A percentile compares a stretch with the other conserved stretches of the same genome.
These are phyloP conservation scores for Campoplex capitator DNA, from an alignment of 2,888 invertebrate genomes.

Conservation along the genomic window DNA sequence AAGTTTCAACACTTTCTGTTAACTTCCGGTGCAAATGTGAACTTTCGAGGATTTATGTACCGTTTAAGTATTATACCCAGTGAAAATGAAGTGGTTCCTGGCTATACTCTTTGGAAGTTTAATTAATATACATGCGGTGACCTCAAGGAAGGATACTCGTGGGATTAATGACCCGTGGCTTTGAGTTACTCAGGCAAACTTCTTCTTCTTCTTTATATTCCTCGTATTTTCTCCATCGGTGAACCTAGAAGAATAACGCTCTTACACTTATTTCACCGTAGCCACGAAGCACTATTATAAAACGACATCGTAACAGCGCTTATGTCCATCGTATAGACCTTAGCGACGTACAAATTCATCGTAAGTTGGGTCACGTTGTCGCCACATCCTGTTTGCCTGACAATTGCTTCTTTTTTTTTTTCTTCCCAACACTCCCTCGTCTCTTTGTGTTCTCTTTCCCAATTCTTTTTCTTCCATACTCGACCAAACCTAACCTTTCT, in stretches of 20 bases:
- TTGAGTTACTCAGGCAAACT: not conserved
- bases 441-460: conserved; percentile 38
- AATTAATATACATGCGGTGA: not conserved
- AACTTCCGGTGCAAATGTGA: not conserved
- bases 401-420: conserved; percentile 15
- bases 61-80: conserved; percentile 20
- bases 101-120: not conserved
- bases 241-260: not conserved
- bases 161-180: conserved; percentile 9
- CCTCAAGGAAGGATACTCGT: not conserved
- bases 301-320: conserved; percentile 52
- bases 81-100: not conserved
- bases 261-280: not conserved
- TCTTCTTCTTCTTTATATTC: not conserved
- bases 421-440: conserved; percentile 27
- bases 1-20: conserved; percentile 6
- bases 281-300: not conserved
- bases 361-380: conserved; percentile 74
- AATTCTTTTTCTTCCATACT: conserved; percentile 39
- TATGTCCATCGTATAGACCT: conserved; percentile 63
- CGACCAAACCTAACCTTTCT: conserved; percentile 38
- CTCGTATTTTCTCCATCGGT: not conserved
- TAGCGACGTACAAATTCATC: conserved; percentile 57
- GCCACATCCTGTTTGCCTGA: conserved; percentile 70
- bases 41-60: conserved; percentile 8